Evolutionary conservation across 2,113 vertebrate genomes (phyloP).

Genomic region (Bucco capensis): DNA sequence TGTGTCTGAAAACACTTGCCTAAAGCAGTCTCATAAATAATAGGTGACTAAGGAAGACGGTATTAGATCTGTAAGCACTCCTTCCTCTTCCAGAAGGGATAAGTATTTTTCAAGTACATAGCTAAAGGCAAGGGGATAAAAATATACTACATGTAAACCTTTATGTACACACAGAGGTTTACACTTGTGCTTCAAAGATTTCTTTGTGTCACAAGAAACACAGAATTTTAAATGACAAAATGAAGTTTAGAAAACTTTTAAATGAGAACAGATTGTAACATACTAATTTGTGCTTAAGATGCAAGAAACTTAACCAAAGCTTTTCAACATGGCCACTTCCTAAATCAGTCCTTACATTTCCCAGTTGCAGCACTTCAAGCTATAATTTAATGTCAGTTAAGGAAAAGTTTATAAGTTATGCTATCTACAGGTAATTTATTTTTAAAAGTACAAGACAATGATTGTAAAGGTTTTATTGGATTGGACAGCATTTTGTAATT

Average conservation of each 20-base stretch:
- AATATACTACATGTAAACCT: neutral
- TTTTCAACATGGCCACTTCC: neutral
- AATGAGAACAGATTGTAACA: neutral
- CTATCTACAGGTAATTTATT: neutral
- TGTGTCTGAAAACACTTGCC: constrained; percentile 15
- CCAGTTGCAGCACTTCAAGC: neutral
- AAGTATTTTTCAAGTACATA: neutral
- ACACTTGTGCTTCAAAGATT: neutral
- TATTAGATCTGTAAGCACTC: neutral
- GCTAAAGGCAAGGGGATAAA: neutral
- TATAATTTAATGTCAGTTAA: neutral
- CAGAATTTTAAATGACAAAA: neutral
- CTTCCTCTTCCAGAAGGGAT: neutral
- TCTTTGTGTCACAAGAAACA: neutral
- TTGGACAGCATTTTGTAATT: neutral
- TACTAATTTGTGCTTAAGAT: neutral
- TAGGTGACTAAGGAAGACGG: neutral
- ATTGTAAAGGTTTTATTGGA: neutral
- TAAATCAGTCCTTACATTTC: neutral
- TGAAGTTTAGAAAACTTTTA: neutral
- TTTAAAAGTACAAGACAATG: neutral
- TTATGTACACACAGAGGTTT: neutral
- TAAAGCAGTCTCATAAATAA: constrained; percentile 8
- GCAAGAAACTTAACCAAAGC: neutral
- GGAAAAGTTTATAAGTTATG: neutral